These are phyloP conservation scores for Osmoderma eremita DNA, from an alignment of 2,888 invertebrate genomes.

Conservation along the genomic window DNA sequence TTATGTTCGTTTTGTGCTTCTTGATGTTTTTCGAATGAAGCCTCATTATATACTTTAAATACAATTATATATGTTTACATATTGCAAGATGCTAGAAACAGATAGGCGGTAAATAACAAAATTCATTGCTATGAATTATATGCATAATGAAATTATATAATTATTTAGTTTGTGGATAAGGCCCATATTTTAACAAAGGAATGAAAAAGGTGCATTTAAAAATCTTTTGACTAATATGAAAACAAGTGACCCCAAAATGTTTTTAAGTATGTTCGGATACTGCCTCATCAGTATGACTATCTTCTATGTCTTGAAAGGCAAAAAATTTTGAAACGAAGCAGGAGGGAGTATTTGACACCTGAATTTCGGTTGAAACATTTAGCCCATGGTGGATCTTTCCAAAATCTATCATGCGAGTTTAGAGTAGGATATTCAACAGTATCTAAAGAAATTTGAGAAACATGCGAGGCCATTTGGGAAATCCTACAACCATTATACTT, in stretches of 20 bases:
- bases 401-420: conserved; percentile 13
- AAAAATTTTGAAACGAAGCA: conserved; percentile 11
- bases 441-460: conserved; percentile 1
- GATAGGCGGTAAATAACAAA: no score
- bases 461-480: conserved; percentile 11
- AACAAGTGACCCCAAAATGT: conserved; percentile 8
- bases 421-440: conserved; percentile 19
- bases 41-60: no score
- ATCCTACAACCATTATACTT: conserved; percentile 1
- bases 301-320: neutral
- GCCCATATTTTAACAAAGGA: conserved; percentile 12
- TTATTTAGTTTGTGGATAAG: conserved; percentile 8
- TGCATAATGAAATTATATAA: no score
- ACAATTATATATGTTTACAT: no score
- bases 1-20: no score
- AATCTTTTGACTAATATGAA: conserved; percentile 1
- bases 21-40: no score
- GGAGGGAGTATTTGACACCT: neutral
- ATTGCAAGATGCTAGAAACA: no score
- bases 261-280: conserved; percentile 8
- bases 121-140: no score
- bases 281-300: conserved; percentile 15
- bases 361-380: conserved; percentile 14
- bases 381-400: conserved; percentile 11
- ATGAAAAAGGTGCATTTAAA: conserved; percentile 14